Evolutionary conservation across 2,113 vertebrate species (phyloP), one percentile per base, ranked within the genome.

Genomic region (Dryoscopus gambensis): DNA sequence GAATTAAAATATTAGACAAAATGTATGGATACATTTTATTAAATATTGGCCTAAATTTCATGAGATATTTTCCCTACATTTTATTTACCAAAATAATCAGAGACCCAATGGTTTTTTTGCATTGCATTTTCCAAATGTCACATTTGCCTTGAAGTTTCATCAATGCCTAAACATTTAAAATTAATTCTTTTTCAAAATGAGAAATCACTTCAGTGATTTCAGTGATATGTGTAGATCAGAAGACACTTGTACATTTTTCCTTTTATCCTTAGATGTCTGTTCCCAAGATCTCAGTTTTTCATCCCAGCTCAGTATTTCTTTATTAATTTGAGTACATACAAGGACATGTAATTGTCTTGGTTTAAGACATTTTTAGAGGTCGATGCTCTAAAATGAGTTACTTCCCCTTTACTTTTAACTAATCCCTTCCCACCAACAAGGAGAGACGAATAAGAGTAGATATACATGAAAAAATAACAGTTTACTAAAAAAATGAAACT

Each of bases 71-170:
- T n/a, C 17, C 18, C 10, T 77, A 15, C 8, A 53, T 19, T 86
- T 64, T 57, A 35, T 74, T 89, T 75, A 53, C 6, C 4, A 59
- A 77, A 86, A 69, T 52, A 79, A 46, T 11, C 4, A 5, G 49
- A 42, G 5, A 49, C 7, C 2, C 2, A 24, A 28, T 4, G 1
- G 0, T 25, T 56, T 78, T 71, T 77, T 53, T 1, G 0, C 1
- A 11, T 11, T 73, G 7, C 1, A 7, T 93, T 93, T 89, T 75
- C n/a, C 65, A 57, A 84, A 53, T 0, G 1, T 33, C 12, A n/a
- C 4, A 75, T 90, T 60, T 67, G 7, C 60, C 33, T 89, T 70
- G 12, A 79, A 56, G 16, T 21, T 87, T 90, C 35, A 28, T 50
- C 25, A 67, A 15, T 31, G 11, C 10, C 44, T 52, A 35, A 71